phyloP scores from a whole-genome alignment of 2,113 vertebrate species.

The Proterorhinus semilunaris region DNA sequence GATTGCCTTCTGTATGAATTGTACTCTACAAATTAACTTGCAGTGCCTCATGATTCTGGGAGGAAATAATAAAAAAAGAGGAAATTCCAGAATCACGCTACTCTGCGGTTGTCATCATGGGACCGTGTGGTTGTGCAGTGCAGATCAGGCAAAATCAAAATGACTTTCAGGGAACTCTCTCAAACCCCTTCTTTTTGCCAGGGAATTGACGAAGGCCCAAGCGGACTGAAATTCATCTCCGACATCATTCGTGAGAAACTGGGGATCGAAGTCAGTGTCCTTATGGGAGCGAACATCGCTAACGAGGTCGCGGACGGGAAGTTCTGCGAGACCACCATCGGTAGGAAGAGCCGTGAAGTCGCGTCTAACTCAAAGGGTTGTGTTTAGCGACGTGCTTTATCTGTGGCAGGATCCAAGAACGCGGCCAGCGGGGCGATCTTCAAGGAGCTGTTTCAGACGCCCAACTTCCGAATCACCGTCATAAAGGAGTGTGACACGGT shows the following conservation, averaged over 20 bases:
- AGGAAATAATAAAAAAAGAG: background rate
- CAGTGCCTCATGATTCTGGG: no score
- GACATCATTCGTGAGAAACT: constrained; percentile 85
- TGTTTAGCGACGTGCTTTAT: background rate
- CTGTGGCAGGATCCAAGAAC: constrained; percentile 77
- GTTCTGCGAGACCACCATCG: constrained; percentile 87
- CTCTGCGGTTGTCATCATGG: constrained; percentile 9
- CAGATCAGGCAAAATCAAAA: background rate
- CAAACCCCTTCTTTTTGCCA: constrained; percentile 29
- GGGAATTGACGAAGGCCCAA: constrained; percentile 82
- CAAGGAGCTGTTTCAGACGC: constrained; percentile 85
- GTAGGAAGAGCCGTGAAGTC: constrained; percentile 53
- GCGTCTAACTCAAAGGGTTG: background rate
- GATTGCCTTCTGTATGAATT: background rate
- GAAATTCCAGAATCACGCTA: background rate
- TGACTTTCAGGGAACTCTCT: no score
- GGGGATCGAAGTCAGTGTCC: constrained; percentile 83
- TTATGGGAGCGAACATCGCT: constrained; percentile 88
- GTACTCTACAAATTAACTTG: no score
- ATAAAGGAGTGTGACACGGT: constrained; percentile 81
- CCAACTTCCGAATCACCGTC: constrained; percentile 84
- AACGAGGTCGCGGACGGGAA: constrained; percentile 86
- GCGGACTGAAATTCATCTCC: constrained; percentile 82
- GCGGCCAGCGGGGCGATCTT: constrained; percentile 75
- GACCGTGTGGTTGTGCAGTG: background rate